These are phyloP conservation scores for Timandra comae DNA, from an alignment of 2,888 invertebrate genomes.

Conservation along the genomic window DNA sequence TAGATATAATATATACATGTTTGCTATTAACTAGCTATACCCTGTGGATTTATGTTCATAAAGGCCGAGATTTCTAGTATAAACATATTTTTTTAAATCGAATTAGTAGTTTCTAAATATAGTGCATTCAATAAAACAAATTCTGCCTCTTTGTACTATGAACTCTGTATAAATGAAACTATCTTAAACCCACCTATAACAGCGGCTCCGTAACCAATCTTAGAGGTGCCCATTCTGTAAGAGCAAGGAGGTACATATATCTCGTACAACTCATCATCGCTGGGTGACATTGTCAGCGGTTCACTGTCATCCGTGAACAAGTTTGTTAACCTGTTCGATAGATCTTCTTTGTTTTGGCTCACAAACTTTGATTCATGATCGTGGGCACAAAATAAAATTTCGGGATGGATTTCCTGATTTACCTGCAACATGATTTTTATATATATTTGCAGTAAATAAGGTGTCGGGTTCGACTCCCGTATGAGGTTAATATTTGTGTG, in stretches of 20 bases:
- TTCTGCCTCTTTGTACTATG: too few relatives aligned
- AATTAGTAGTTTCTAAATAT: too few relatives aligned
- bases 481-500: too few relatives aligned
- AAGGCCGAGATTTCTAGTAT: too few relatives aligned
- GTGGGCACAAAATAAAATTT: slow-evolving; percentile 79
- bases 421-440: slow-evolving; percentile 76
- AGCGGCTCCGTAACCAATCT: slow-evolving; percentile 92
- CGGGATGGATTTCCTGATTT: slow-evolving; percentile 76
- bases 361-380: slow-evolving; percentile 82
- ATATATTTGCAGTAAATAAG: too few relatives aligned
- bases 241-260: slow-evolving; percentile 95
- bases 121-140: too few relatives aligned
- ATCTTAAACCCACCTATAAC: slow-evolving; percentile 80
- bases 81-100: too few relatives aligned
- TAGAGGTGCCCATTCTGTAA: slow-evolving; percentile 94
- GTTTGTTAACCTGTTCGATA: slow-evolving; percentile 29
- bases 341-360: slow-evolving; percentile 39
- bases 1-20: too few relatives aligned
- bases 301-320: slow-evolving; percentile 30
- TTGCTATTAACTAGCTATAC: too few relatives aligned
- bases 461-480: too few relatives aligned
- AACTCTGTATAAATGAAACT: not conserved
- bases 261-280: slow-evolving; percentile 77
- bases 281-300: slow-evolving; percentile 34
- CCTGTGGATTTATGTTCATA: too few relatives aligned